A percentile compares a stretch with the other conserved stretches of the same genome.
phyloP scores from a whole-genome alignment of 1,140 invertebrate species.

The Coelopa frigida region DNA sequence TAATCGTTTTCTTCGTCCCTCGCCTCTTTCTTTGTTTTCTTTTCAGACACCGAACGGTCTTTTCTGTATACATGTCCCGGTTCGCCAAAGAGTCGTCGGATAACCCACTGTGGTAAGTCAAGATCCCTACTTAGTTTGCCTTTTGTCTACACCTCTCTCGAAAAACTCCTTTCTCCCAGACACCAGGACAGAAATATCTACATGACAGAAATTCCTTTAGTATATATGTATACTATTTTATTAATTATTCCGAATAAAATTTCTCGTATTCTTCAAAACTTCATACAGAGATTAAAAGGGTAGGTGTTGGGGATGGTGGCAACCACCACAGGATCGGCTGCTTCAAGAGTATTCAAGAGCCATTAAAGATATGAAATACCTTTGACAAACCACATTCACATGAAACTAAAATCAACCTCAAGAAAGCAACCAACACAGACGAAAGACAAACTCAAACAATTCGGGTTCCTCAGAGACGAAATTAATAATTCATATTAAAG shows the following conservation, averaged over 20 bases:
- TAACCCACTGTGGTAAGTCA: conserved; percentile 37
- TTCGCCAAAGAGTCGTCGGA: conserved; percentile 39
- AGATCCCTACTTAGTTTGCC: conserved; percentile 1
- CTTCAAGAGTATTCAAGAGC: too few relatives aligned
- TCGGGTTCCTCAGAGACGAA: too few relatives aligned
- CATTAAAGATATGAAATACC: too few relatives aligned
- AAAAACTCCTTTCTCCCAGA: too few relatives aligned
- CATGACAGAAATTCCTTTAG: not conserved
- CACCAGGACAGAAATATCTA: not conserved
- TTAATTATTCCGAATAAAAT: not conserved
- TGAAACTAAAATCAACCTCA: too few relatives aligned
- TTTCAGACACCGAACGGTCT: conserved; percentile 42
- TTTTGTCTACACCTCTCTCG: too few relatives aligned
- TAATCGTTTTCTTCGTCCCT: not conserved
- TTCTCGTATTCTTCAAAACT: not conserved
- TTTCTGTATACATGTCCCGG: conserved; percentile 42
- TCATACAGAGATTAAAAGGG: not conserved
- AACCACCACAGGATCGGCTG: too few relatives aligned
- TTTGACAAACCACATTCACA: too few relatives aligned
- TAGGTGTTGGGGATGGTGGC: too few relatives aligned
- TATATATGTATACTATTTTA: not conserved
- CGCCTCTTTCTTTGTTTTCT: conserved; percentile 4
- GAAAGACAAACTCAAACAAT: too few relatives aligned
- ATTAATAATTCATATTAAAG: not conserved
- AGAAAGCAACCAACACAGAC: too few relatives aligned